phyloP scores from a whole-genome alignment of 2,888 invertebrate genomes.

The Torymus tubicola region DNA sequence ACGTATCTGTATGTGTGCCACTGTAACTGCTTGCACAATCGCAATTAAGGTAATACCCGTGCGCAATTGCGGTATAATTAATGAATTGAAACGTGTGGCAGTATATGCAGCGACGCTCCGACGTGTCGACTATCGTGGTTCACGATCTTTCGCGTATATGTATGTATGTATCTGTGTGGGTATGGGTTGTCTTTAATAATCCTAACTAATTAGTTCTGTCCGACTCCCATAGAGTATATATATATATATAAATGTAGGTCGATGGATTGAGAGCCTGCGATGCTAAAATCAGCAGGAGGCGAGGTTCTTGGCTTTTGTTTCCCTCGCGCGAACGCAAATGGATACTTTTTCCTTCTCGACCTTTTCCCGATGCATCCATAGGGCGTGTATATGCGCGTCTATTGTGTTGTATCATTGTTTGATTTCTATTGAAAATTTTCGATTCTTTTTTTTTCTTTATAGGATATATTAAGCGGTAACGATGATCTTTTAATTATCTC shows the following conservation, averaged over 20 bases:
- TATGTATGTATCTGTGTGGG: conserved; percentile 16
- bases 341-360: neutral
- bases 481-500: no score
- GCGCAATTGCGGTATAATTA: conserved; percentile 69
- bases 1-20: conserved; percentile 59
- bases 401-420: no score
- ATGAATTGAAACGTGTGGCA: conserved; percentile 68
- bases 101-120: conserved; percentile 63
- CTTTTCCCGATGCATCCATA: neutral
- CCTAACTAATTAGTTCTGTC: conserved; percentile 49
- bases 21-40: conserved; percentile 66
- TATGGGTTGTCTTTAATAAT: conserved; percentile 44
- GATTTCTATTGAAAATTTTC: no score
- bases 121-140: conserved; percentile 64
- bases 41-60: conserved; percentile 70
- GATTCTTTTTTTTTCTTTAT: no score
- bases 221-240: neutral
- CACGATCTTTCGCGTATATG: conserved; percentile 62
- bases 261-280: conserved; percentile 19
- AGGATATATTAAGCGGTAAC: no score
- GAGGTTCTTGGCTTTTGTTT: conserved; percentile 13
- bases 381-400: neutral
- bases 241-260: neutral
- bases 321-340: neutral
- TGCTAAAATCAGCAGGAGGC: conserved; percentile 15